Evolutionary conservation across 2,797 vertebrate genomes (phyloP), one percentile per base, ranked within the genome.

Genomic region (Natrix natrix): DNA sequence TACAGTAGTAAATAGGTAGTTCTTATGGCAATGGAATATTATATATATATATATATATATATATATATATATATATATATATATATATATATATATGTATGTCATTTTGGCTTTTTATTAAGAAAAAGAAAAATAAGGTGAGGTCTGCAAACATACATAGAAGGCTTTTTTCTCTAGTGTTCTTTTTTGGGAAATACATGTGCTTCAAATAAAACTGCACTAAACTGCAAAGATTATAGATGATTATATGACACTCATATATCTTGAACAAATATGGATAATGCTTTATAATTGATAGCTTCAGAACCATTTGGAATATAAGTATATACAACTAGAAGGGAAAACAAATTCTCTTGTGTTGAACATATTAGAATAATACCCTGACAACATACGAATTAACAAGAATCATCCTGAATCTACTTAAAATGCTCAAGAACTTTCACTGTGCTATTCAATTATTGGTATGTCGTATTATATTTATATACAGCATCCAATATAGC

Each of bases 271-370:
- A 54, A 43, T 17, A 11, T 37, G 16, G 14, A 17, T 10, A 4
- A 54, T 12, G 59, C 0, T 0, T 26, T 24, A 89, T n/a, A 52
- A 12, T 90, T 28, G 1, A 60, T 32, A 93, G 32, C 94, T 91
- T 56, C 63, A 93, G 4, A 0, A 1, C 92, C 93, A 91, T 93
- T 4, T 56, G 94, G 0, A 0, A 52, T 93, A 91, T 66, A 91
- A 87, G 90, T 43, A 94, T 90, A 91, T 56, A 78, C 52, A 94
- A 92, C 13, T 0, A 94, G 61, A 90, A 93, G 90, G 6, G 20
- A 0, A 6, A 69, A 88, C 94, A 11, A 43, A 78, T 32, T 0
- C 14, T 66, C 5, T 93, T 92, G 2, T 3, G 92, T 91, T 37
- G 43, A 91, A 66, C 2, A 74, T 59, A 89, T 56, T 43, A 91